phyloP scores from a whole-genome alignment of 2,797 vertebrate genomes.

The Rhinoraja longicauda region DNA sequence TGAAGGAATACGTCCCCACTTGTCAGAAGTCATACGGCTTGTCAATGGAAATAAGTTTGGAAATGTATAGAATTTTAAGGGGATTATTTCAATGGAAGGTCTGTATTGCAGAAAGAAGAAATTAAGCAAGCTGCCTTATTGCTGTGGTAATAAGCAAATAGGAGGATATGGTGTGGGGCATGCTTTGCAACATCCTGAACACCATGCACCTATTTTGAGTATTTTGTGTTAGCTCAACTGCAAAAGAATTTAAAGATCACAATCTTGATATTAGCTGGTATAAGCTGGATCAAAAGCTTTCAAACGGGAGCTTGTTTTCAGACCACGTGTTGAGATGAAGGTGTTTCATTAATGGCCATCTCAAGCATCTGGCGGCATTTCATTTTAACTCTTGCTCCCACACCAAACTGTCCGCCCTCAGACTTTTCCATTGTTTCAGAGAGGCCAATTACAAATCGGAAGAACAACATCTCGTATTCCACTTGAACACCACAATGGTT shows the following conservation, averaged over 20 bases:
- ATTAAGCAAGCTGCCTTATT: background rate
- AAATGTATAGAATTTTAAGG: background rate
- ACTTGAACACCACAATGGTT: too few relatives aligned
- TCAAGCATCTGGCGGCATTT: background rate
- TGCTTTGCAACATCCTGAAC: background rate
- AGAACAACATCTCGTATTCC: too few relatives aligned
- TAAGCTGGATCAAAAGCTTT: background rate
- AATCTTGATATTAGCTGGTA: background rate
- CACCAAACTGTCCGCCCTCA: too few relatives aligned
- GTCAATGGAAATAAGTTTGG: background rate
- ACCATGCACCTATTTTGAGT: background rate
- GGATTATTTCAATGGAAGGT: background rate
- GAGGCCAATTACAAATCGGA: too few relatives aligned
- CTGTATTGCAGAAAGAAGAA: background rate
- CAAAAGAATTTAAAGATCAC: background rate
- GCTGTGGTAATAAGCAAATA: background rate
- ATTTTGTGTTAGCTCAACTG: background rate
- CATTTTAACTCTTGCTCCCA: too few relatives aligned
- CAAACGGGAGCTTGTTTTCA: background rate
- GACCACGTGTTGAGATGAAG: background rate
- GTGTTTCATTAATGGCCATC: too few relatives aligned
- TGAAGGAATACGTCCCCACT: background rate
- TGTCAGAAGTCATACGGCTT: background rate
- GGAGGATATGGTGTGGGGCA: background rate
- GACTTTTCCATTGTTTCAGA: too few relatives aligned